Evolutionary conservation across 2,888 invertebrate genomes (phyloP).

Genomic region (Abscondita cerata): DNA sequence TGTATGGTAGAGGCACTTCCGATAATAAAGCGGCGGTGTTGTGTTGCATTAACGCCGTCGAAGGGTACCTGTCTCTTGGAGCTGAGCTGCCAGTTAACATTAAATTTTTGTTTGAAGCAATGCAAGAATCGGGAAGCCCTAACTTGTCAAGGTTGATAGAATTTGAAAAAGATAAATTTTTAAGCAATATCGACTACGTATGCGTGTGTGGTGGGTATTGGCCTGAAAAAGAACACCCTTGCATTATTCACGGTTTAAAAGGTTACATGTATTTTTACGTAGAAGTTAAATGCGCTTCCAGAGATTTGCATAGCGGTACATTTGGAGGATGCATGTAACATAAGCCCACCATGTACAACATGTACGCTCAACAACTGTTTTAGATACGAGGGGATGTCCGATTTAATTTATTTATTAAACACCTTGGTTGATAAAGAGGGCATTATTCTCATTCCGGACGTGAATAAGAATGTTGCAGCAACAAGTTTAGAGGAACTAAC

Average conservation of each 20-base stretch:
- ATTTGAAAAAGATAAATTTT: constrained; percentile 76
- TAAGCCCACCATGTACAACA: neutral
- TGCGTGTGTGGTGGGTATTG: constrained; percentile 99
- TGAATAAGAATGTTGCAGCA: constrained; percentile 82
- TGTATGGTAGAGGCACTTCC: constrained; percentile 86
- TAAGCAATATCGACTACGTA: constrained; percentile 87
- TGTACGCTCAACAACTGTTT: too few relatives aligned
- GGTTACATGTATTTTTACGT: constrained; percentile 92
- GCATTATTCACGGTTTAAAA: constrained; percentile 94
- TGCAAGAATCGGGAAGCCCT: constrained; percentile 97
- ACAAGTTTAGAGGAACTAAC: constrained; percentile 73
- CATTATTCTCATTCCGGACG: constrained; percentile 81
- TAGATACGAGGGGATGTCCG: constrained; percentile 87
- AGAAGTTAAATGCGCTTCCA: constrained; percentile 86
- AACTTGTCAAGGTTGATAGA: constrained; percentile 89
- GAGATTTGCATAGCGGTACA: constrained; percentile 95
- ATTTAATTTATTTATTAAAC: constrained; percentile 86
- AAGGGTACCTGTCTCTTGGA: constrained; percentile 79
- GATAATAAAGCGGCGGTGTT: constrained; percentile 94
- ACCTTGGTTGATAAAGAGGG: constrained; percentile 87
- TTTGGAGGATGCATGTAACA: constrained; percentile 92
- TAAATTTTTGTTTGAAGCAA: constrained; percentile 95
- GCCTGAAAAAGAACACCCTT: constrained; percentile 96
- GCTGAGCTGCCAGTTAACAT: constrained; percentile 72
- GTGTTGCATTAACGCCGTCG: constrained; percentile 94